Conservation (phyloP, 2,797 vertebrate species). For the Cirrhinus mrigala region DNA sequence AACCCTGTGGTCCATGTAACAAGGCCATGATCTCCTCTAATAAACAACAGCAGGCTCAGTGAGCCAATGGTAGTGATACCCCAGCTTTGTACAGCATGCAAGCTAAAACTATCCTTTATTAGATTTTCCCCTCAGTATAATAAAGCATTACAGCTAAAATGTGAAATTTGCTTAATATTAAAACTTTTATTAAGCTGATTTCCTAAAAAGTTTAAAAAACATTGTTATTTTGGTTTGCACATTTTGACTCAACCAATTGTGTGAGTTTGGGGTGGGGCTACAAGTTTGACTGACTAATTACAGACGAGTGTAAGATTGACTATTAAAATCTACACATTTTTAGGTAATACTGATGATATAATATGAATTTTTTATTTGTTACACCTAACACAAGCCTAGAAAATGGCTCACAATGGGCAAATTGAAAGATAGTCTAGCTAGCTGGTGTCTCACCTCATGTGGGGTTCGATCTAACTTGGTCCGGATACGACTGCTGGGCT, state of each 20-base stretch:
- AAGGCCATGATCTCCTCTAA: constrained; percentile 50
- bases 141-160: not conserved
- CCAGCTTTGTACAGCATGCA: not conserved
- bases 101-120: not conserved
- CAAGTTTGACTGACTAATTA: too few species aligned
- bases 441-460: constrained; percentile 70
- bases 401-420: not conserved
- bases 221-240: not conserved
- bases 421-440: not conserved
- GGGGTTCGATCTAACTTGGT: constrained; percentile 75
- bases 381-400: not conserved
- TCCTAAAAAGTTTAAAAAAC: not conserved
- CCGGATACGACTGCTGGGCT: constrained; percentile 70
- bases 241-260: not conserved
- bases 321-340: not conserved
- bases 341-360: not conserved
- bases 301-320: not conserved
- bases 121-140: not conserved
- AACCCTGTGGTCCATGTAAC: constrained; percentile 50
- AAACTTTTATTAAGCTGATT: not conserved
- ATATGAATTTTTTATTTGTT: not conserved
- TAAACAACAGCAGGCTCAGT: constrained; percentile 51
- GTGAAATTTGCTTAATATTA: not conserved
- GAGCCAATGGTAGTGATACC: constrained; percentile 19
- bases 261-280: not conserved